Percentiles rank a stretch among this genome's conserved stretches.
phyloP scores from a whole-genome alignment of 2,888 invertebrate genomes.

The Lycia hirtaria region DNA sequence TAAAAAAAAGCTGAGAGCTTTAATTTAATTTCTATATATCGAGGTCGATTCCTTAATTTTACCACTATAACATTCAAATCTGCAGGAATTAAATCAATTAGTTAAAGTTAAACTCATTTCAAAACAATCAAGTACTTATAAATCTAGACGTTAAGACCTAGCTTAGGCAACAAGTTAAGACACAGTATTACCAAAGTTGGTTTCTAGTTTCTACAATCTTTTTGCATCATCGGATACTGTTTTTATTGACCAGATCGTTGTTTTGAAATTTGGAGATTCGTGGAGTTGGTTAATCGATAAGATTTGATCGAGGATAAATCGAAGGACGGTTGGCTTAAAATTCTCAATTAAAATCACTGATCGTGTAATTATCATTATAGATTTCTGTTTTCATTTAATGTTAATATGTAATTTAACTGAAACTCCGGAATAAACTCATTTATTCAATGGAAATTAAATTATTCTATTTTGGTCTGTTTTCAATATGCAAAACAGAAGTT shows the following conservation, averaged over 20 bases:
- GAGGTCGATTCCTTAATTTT: not conserved
- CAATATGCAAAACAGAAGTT: too few species aligned
- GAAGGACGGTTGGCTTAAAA: too few species aligned
- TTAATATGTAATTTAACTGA: too few species aligned
- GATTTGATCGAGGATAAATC: not conserved
- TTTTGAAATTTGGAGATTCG: slow-evolving; percentile 13
- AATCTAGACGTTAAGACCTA: slow-evolving; percentile 1
- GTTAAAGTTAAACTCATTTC: not conserved
- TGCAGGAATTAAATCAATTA: not conserved
- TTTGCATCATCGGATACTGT: slow-evolving; percentile 14
- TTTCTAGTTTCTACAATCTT: slow-evolving; percentile 11
- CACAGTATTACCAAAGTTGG: slow-evolving; percentile 8
- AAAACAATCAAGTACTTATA: not conserved
- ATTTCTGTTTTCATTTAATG: too few species aligned
- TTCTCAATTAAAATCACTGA: too few species aligned
- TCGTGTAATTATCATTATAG: too few species aligned
- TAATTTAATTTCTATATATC: not conserved
- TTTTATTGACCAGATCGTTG: slow-evolving; percentile 24
- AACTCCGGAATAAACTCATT: too few species aligned
- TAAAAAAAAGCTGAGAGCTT: not conserved
- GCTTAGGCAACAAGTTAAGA: slow-evolving; percentile 18
- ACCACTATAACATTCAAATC: not conserved
- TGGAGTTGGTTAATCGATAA: slow-evolving; percentile 2
- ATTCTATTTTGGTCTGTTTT: too few species aligned
- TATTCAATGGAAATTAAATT: too few species aligned